Conservation (phyloP, 2,888 invertebrate genomes). For the Hydraecia micacea region DNA sequence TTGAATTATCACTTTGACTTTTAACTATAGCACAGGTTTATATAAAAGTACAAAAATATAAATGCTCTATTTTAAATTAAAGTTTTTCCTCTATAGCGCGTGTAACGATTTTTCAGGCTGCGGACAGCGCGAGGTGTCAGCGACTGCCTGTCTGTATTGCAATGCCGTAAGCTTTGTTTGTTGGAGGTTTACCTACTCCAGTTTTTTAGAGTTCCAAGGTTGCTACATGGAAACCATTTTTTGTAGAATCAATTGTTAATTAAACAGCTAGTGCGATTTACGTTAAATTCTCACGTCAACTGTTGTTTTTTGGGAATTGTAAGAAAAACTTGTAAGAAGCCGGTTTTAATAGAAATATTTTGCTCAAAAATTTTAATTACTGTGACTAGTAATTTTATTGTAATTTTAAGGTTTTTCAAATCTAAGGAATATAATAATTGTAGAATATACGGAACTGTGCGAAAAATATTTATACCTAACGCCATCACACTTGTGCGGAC, state of each 20-base stretch:
- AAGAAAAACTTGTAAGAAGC: constrained; percentile 19
- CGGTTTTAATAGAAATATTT: constrained; percentile 21
- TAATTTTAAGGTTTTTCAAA: background rate
- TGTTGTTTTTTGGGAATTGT: constrained; percentile 17
- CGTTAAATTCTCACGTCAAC: constrained; percentile 41
- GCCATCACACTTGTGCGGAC: background rate
- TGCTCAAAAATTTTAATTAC: background rate
- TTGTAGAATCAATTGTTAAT: constrained; percentile 72
- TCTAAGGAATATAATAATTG: constrained; percentile 3
- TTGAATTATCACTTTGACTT: background rate
- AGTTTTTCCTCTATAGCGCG: constrained; percentile 9
- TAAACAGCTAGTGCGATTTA: constrained; percentile 53
- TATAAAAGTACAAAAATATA: constrained; percentile 2
- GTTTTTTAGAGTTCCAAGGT: constrained; percentile 83
- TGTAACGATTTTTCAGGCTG: constrained; percentile 76
- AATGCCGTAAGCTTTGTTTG: constrained; percentile 81
- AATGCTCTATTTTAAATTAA: background rate
- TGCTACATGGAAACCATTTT: constrained; percentile 75
- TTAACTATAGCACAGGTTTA: background rate
- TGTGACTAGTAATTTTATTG: background rate
- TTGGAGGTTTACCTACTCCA: constrained; percentile 80
- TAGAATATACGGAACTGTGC: constrained; percentile 40
- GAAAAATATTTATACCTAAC: constrained; percentile 18
- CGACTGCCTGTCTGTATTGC: constrained; percentile 74
- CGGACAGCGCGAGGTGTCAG: constrained; percentile 73